phyloP scores from a whole-genome alignment of 2,888 invertebrate species.

The Taphrorychus bicolor region DNA sequence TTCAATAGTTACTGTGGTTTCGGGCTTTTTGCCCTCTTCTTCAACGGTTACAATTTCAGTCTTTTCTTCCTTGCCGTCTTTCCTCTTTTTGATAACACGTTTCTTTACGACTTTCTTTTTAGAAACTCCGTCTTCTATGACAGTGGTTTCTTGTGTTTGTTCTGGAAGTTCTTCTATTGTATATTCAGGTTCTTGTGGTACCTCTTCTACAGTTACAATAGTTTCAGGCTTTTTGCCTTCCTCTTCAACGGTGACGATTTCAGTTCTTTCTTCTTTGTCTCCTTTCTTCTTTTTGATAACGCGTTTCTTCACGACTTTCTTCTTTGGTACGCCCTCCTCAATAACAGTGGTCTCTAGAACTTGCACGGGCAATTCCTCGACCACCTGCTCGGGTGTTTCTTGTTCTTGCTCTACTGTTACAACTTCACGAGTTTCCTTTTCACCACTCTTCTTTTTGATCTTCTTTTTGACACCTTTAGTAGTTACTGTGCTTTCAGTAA shows the following conservation, averaged over 20 bases:
- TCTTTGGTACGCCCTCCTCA: slow-evolving; percentile 47
- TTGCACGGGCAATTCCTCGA: slow-evolving; percentile 51
- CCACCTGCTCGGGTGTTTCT: slow-evolving; percentile 12
- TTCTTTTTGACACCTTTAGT: slow-evolving; percentile 54
- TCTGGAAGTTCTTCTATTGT: slow-evolving; percentile 45
- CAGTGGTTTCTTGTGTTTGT: slow-evolving; percentile 50
- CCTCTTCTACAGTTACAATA: slow-evolving; percentile 50
- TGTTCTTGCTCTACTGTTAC: slow-evolving; percentile 41
- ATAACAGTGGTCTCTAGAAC: slow-evolving; percentile 42
- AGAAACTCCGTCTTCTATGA: slow-evolving; percentile 49
- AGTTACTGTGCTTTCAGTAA: slow-evolving; percentile 50
- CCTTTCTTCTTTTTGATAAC: slow-evolving; percentile 57
- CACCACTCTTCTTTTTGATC: slow-evolving; percentile 57
- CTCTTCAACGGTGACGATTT: slow-evolving; percentile 56
- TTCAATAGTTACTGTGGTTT: slow-evolving; percentile 48
- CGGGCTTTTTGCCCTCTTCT: slow-evolving; percentile 57
- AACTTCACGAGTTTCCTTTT: slow-evolving; percentile 53
- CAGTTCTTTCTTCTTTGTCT: slow-evolving; percentile 56
- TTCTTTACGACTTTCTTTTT: slow-evolving; percentile 52
- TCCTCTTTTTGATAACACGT: slow-evolving; percentile 50
- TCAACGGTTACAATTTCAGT: slow-evolving; percentile 57
- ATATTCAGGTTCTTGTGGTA: slow-evolving; percentile 52
- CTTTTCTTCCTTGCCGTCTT: slow-evolving; percentile 55
- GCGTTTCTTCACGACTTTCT: slow-evolving; percentile 52
- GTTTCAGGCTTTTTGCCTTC: slow-evolving; percentile 46